These are phyloP conservation scores for Pelusios castaneus DNA, from an alignment of 2,113 vertebrate species.

Conservation along the genomic window DNA sequence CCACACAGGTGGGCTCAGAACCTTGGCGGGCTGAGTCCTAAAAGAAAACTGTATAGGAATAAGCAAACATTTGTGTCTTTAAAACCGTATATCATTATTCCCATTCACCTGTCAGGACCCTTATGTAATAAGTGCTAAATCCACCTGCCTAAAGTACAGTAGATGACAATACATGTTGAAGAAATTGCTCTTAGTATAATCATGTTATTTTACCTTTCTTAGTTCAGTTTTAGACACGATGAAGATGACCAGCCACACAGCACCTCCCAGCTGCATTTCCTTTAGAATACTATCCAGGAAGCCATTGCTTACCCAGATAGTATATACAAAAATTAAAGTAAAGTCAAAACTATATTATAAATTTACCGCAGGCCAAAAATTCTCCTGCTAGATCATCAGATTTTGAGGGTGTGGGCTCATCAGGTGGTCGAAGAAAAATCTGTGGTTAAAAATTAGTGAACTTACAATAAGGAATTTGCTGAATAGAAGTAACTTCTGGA, in stretches of 20 bases:
- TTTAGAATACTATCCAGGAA: slow-evolving; percentile 45
- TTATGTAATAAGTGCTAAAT: slow-evolving; percentile 44
- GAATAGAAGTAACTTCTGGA: slow-evolving; percentile 60
- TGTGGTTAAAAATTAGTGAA: slow-evolving; percentile 33
- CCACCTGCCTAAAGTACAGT: slow-evolving; percentile 58
- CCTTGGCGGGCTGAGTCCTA: slow-evolving; percentile 48
- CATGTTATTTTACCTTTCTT: slow-evolving; percentile 38
- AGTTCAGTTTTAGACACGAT: slow-evolving; percentile 13
- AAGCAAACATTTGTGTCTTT: slow-evolving; percentile 30
- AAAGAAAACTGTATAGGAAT: slow-evolving; percentile 33
- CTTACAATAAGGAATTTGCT: slow-evolving; percentile 19
- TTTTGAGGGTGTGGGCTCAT: slow-evolving; percentile 63
- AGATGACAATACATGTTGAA: not conserved
- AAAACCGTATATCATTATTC: slow-evolving; percentile 19
- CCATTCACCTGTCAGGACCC: slow-evolving; percentile 57
- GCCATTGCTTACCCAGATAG: slow-evolving; percentile 52
- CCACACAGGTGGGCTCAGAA: slow-evolving; percentile 19
- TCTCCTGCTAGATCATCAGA: slow-evolving; percentile 41
- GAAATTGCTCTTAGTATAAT: not conserved
- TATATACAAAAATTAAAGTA: slow-evolving; percentile 34
- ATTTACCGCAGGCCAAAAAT: slow-evolving; percentile 18
- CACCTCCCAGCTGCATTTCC: slow-evolving; percentile 27
- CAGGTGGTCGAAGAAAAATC: slow-evolving; percentile 42
- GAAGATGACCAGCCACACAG: slow-evolving; percentile 50
- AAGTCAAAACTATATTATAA: not conserved